These are phyloP conservation scores for Setophaga petechia DNA, from an alignment of 2,113 vertebrate genomes.

Conservation along the genomic window DNA sequence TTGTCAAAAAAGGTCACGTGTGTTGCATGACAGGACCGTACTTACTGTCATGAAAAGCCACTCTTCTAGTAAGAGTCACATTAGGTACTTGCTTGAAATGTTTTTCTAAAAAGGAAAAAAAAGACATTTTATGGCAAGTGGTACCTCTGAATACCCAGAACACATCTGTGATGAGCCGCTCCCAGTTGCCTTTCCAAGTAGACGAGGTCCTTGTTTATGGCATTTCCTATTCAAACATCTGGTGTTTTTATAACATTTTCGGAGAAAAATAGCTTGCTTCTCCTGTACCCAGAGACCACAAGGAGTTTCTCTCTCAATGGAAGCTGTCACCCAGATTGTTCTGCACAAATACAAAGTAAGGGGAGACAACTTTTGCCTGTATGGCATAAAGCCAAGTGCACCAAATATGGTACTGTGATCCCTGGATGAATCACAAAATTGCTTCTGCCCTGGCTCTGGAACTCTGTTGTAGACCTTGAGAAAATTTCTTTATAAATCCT, in stretches of 20 bases:
- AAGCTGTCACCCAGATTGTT: not conserved
- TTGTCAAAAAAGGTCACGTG: not conserved
- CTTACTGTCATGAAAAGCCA: not conserved
- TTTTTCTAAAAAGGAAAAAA: not conserved
- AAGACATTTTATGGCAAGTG: not conserved
- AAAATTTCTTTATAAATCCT: not conserved
- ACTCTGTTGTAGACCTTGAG: not conserved
- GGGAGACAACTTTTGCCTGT: not conserved
- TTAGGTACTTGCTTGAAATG: not conserved
- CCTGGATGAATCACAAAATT: not conserved
- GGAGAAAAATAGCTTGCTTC: slow-evolving; percentile 13
- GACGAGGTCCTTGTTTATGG: not conserved
- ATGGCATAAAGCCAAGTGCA: not conserved
- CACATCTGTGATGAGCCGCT: slow-evolving; percentile 24
- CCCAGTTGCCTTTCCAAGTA: slow-evolving; percentile 20
- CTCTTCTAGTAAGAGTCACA: not conserved
- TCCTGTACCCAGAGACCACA: not conserved
- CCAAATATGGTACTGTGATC: not conserved
- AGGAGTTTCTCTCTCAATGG: not conserved
- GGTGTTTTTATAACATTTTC: slow-evolving; percentile 46
- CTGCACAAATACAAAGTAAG: not conserved
- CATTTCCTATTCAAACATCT: slow-evolving; percentile 48
- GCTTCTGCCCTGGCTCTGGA: not conserved
- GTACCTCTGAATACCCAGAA: not conserved
- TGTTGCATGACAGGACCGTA: not conserved